A percentile compares a stretch with the other conserved stretches of the same genome.
Evolutionary conservation across 2,888 invertebrate species (phyloP).

Genomic region (Brachylomia viminalis): DNA sequence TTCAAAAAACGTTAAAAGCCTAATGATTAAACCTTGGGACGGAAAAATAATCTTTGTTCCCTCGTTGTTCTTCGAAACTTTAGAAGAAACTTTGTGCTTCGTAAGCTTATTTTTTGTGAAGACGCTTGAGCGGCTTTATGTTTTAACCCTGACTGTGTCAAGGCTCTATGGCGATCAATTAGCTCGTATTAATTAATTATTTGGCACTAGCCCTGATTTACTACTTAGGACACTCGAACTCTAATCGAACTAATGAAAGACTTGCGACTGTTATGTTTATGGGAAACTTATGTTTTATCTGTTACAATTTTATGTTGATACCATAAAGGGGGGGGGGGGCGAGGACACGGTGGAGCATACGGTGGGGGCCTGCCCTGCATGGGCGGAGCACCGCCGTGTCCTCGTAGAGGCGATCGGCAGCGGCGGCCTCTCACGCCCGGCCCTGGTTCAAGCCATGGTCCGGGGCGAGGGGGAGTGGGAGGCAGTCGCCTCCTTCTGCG

Average conservation of each 20-base stretch:
- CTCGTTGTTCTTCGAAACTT: constrained; percentile 10
- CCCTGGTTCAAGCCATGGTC: too few relatives aligned
- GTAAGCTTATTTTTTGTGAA: constrained; percentile 23
- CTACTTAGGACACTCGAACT: constrained; percentile 6
- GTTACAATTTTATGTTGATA: background rate
- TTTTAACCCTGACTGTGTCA: constrained; percentile 34
- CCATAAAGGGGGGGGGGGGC: too few relatives aligned
- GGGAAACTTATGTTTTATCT: background rate
- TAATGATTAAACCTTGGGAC: background rate
- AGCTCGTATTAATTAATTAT: constrained; percentile 47
- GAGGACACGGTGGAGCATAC: too few relatives aligned
- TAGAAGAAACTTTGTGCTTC: constrained; percentile 8
- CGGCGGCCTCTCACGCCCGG: too few relatives aligned
- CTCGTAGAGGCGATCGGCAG: too few relatives aligned
- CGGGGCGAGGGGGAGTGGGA: too few relatives aligned
- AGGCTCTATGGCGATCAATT: constrained; percentile 46
- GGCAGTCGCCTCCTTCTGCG: too few relatives aligned
- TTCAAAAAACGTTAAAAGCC: background rate
- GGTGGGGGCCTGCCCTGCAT: too few relatives aligned
- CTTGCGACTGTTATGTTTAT: background rate
- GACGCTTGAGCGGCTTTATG: background rate
- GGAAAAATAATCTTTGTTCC: background rate
- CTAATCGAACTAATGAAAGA: background rate
- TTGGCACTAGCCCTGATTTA: constrained; percentile 20
- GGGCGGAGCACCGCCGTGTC: too few relatives aligned